Base-by-base conservation (phyloP, 2,888 invertebrate genomes). In the Platycheirus albimanus region DNA sequence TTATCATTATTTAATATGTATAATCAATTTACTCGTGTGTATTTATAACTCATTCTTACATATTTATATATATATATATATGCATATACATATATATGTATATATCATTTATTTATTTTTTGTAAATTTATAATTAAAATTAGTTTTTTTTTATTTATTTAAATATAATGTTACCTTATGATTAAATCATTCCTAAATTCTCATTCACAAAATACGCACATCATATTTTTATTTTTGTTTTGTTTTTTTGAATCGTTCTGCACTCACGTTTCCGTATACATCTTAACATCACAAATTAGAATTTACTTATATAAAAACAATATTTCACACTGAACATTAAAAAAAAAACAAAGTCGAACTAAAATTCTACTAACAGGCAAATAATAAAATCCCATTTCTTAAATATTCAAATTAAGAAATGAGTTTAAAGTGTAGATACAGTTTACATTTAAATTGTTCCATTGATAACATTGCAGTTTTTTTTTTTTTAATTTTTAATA, bases 21-120 rank as follows among this genome's bases (percentile, higher is more conserved):
- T 80, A 83, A 77, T 85, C 85, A 77, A 76, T 85, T 85, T 71
- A 76, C 66, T 72, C 72, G 75, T 84, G 84, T 76, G 84, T 76
- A 79, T 85, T 83, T 85, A 85, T 75, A 77, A 63, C 69, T 86
- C 86, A 81, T 85, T 77, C 86, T 85, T 85, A 85, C 5, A 33
- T 33, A 84, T 64, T 66, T 30, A 54, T 49, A 63, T 77, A 72
- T 77, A 71, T 81, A 71, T 54, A 54, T 61, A 38, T n/a, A n/a
- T n/a, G n/a, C n/a, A n/a, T n/a, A n/a, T 85, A 85, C 5, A 33
- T 33, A 84, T n/a, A n/a, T n/a, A n/a, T 24, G 7, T 51, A 15
- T 64, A 61, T 61, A 24, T n/a, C n/a, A 54, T 4, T 24, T 24
- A 4, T 24, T 24, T 33, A 8, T 33, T 70, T 28, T 74, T 72